Base-by-base conservation (phyloP, 1,140 invertebrate genomes). In the Octopus sinensis region DNA sequence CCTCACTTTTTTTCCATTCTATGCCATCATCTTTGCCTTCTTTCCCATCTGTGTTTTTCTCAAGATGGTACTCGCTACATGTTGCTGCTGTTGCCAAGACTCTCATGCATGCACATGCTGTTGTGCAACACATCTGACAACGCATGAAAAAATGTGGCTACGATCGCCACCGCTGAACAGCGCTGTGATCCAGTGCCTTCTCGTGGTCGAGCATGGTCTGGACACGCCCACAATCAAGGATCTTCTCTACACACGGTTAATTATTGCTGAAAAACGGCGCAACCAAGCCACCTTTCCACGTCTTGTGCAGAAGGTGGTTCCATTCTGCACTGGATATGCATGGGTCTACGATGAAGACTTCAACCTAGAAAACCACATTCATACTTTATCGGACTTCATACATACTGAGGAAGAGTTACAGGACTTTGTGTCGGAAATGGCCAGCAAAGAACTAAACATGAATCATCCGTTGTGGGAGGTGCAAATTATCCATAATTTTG, bases 401-500 rank as follows among this genome's bases (percentile, higher is more conserved):
- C 81, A 84, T 23, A 90, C 86, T 17, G 86, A 90, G 80, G 84
- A 88, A 56, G 88, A 91, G 54, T 85, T 92, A 12, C 87, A 86
- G 85, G 86, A 89, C 13, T 92, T 92, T 83, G 85, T 93, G 4
- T 89, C 89, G 7, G 83, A 86, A 6, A 88, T 93, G 54, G 87
- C 93, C 53, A 87, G 85, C 0, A 87, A 91, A 77, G 89, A 90
- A 4, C 83, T 93, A 51, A 84, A 90, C 0, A 77, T 85, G 13
- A 87, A 91, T 9, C 89, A 90, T 80, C 92, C 93, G 0, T 87
- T 93, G 4, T 93, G 93, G 93, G 92, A 93, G 84, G 88, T 93
- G 7, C 91, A 92, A 62, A 89, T 93, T 4, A 82, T 93, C 13
- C 85, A 88, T n/a, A 89, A 91, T 79, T 90, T 89, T 82, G 92